phyloP scores from a whole-genome alignment of 2,113 vertebrate species.

The Lathamus discolor region DNA sequence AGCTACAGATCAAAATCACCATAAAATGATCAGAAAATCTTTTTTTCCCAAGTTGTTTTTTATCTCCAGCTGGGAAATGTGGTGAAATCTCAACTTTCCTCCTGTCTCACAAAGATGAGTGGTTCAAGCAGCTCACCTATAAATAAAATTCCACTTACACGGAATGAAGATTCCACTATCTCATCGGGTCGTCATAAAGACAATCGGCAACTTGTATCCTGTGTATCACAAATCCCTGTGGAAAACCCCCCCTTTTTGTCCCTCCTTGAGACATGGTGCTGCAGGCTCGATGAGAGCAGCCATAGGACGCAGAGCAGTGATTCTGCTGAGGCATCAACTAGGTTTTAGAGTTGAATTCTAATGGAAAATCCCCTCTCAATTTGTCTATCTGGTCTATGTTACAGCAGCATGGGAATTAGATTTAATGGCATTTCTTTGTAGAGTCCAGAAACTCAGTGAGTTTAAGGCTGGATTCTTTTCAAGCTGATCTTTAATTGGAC shows the following conservation, averaged over 20 bases:
- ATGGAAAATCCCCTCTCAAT: not conserved
- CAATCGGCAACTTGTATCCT: not conserved
- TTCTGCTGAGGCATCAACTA: slow-evolving; percentile 24
- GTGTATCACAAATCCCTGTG: not conserved
- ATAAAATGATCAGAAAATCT: not conserved
- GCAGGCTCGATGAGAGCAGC: not conserved
- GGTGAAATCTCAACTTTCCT: not conserved
- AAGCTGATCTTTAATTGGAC: not conserved
- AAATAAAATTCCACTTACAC: not conserved
- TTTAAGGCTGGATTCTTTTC: not conserved
- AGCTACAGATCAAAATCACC: not conserved
- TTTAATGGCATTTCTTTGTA: not conserved
- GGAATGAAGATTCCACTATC: not conserved
- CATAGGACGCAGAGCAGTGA: not conserved
- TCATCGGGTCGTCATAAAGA: not conserved
- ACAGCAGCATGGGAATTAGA: not conserved
- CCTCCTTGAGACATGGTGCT: not conserved
- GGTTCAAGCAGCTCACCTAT: not conserved
- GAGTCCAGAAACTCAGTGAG: not conserved
- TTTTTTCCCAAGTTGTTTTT: not conserved
- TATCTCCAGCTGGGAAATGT: not conserved
- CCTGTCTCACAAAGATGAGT: not conserved
- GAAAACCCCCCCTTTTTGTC: not conserved
- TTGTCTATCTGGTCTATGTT: not conserved
- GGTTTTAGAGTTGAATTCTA: slow-evolving; percentile 17